Evolutionary conservation across 2,888 invertebrate species (phyloP), one percentile per base, ranked within the genome.

Genomic region (Mythimna vitellina): DNA sequence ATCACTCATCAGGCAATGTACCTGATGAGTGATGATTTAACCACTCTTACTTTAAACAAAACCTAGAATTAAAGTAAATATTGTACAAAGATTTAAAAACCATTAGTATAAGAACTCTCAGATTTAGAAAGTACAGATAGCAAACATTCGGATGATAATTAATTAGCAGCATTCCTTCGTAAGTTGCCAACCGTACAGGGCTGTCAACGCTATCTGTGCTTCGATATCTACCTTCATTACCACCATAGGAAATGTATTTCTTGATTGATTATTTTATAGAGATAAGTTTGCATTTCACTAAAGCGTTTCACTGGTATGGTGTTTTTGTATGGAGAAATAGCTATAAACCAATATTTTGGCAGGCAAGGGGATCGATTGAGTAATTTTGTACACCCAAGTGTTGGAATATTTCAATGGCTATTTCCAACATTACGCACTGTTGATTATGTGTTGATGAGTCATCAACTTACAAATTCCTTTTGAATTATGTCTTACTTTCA

Each of bases 111-210:
- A 78, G 65, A 80, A 57, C 46, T 84, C 42, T 71, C 53, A 63
- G 63, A 63, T 81, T 85, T 86, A 86, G 87, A 86, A 86, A 87
- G 86, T 81, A 69, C 62, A 9, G 73, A 83, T 79, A 70, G 78
- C 76, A 83, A 85, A 86, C 73, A 81, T 80, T 78, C 68, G 64
- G 73, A 75, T 81, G 78, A 78, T 78, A 76, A 78, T 78, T 81
- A 86, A 86, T 85, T 82, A 86, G 81, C 70, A 67, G 72, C 79
- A 86, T 87, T 87, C 80, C 78, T 72, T 51, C 70, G 75, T 70
- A 66, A 73, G 53, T 76, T 76, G 81, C 76, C 42, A 78, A 65
- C 62, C 20, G 53, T 51, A 20, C 54, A 79, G 77, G 82, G 85
- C 70, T 78, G 83, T 35, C 68, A 49, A 4, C 10, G 29, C 3